Base-by-base conservation (phyloP, 2,888 invertebrate species). In the Cheilosia scutellata region DNA sequence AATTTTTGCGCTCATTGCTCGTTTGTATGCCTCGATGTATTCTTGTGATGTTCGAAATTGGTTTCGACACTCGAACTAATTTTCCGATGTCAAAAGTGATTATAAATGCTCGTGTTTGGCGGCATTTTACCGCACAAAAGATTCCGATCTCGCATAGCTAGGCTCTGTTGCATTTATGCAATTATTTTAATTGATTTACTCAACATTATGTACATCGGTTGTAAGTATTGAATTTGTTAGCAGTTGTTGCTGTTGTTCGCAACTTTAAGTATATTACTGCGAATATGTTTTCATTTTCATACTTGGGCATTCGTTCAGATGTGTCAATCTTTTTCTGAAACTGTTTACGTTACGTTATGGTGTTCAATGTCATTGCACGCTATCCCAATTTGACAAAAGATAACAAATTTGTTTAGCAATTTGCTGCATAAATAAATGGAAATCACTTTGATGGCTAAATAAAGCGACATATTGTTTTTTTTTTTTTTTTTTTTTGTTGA, bases 71-170 rank as follows among this genome's bases (percentile, higher is more conserved):
- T 86, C 71, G 76, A 66, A 82, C 76, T 77, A 72, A 82, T 86
- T 86, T 86, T 86, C 44, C 72, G 86, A 86, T 74, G 86, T 82
- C 86, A 82, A 82, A 82, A 72, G 51, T 63, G 71, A 86, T 86
- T 86, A 82, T 63, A 44, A 60, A 86, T 77, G 60, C 65, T 63
- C 29, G 63, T 53, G 57, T 60, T 70, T 76, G 76, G 72, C 79
- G 57, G 77, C 63, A 31, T 80, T 77, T 77, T 20, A 31, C 25
- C 55, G 42, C 72, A 71, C 47, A 78, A 62, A 66, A 65, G 58
- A 79, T 70, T 4, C 37, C 11, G 37, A 51, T 13, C 53, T 60
- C 65, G 58, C 47, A 47, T 47, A 47, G n/a, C n/a, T 58, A 58
- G 42, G 42, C n/a, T 57, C 63, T 70, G 63, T 44, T 65, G 75